A percentile compares a stretch with the other conserved stretches of the same genome.
Conservation (phyloP, 2,797 vertebrate species). For the Chiloscyllium punctatum region DNA sequence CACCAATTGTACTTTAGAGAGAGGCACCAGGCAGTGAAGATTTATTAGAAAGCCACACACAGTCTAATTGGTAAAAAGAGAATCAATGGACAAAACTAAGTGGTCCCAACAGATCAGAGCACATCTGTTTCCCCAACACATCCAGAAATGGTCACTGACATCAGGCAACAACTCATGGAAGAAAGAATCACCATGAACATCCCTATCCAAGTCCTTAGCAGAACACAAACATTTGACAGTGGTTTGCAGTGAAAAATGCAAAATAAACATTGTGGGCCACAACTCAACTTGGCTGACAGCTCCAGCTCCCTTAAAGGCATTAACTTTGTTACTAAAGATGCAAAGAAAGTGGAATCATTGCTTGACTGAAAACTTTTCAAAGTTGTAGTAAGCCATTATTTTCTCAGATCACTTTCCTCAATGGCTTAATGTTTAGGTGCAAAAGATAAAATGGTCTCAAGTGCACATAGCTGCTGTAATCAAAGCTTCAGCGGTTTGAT, state of each 20-base stretch:
- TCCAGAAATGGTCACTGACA: neutral
- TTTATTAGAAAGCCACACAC: neutral
- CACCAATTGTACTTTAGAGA: neutral
- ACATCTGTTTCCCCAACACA: neutral
- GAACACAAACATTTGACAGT: neutral
- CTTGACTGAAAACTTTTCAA: no score
- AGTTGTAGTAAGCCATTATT: no score
- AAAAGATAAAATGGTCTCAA: no score
- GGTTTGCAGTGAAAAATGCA: neutral
- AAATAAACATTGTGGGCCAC: neutral
- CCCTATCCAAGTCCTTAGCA: neutral
- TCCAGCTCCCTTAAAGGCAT: no score
- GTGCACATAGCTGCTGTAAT: no score
- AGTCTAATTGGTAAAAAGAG: neutral
- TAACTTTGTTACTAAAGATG: no score
- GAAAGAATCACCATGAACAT: neutral
- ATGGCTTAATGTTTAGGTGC: no score
- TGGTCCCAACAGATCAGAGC: neutral
- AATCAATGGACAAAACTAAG: neutral
- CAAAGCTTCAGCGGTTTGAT: no score
- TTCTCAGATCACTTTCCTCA: no score
- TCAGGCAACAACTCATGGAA: neutral
- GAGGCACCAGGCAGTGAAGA: neutral
- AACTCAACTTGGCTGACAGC: neutral
- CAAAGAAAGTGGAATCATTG: no score